Base-by-base conservation (phyloP, 2,888 invertebrate genomes). In the Ichneumoninae sp. region DNA sequence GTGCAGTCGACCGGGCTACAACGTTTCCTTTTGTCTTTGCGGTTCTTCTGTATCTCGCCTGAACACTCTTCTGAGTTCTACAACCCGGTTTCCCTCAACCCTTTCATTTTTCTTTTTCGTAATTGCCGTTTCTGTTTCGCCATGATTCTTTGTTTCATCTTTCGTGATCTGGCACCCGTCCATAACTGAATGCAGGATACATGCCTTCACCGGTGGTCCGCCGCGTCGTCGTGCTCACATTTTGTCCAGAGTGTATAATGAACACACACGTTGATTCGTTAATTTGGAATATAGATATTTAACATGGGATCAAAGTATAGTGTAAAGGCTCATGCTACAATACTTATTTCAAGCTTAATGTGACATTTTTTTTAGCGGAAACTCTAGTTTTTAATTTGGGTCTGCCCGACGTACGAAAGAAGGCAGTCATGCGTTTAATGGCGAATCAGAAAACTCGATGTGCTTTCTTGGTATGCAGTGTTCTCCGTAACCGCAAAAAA, bases 161-260 rank as follows among this genome's bases (percentile, higher is more conserved):
- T 26, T 22, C 54, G 44, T 52, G n/a, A 62, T 36, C 10, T 65
- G 33, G 62, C 69, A 66, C 10, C 71, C 70, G 62, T n/a, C 70
- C 69, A 47, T 87, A 86, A 88, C 85, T 87, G 86, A 84, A 85
- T 86, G 83, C 78, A 82, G 75, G 88, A 90, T 88, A 87, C 89
- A 88, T 85, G 89, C 84, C 88, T 52, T 60, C 75, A 65, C 68
- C 57, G 89, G 88, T 90, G 90, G 90, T 89, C 89, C 84, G 50
- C 10, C 82, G 60, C 16, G 13, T 22, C 44, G 6, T 44, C 36
- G 44, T 60, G 33, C 36, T 47, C 57, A 78, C 62, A 22, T 62
- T 57, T 78, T 78, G 33, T 33, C 57, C 40, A 68, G 44, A 47
- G 19, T 30, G n/a, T 13, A 69, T 40, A 52, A 44, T 16, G 44